Conservation (phyloP, 2,113 vertebrate species). For the Danio rerio region DNA sequence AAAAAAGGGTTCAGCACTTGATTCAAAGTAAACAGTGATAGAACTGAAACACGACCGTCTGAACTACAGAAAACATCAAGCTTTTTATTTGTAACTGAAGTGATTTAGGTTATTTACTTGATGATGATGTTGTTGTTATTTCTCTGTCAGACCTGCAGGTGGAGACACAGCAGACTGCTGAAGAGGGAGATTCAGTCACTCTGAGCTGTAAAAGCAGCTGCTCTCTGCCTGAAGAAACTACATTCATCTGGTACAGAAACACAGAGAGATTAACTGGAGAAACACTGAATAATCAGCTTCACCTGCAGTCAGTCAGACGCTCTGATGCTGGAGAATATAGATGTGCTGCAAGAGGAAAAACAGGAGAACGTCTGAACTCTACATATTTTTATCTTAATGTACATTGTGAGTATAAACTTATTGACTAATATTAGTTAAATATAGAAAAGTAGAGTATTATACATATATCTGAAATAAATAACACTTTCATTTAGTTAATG, state of each 20-base stretch:
- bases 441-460: no score
- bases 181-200: constrained; percentile 31
- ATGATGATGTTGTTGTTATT: background rate
- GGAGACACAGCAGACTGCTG: constrained; percentile 23
- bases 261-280: accelerated
- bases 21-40: no score
- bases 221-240: constrained; percentile 10
- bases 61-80: no score
- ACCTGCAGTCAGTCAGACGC: background rate
- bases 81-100: background rate
- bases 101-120: no score
- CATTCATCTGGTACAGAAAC: constrained; percentile 39
- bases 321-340: background rate
- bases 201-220: constrained; percentile 50
- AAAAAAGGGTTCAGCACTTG: no score
- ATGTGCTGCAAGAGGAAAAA: background rate
- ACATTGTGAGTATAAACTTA: constrained; percentile 22
- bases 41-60: no score
- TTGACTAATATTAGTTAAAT: background rate
- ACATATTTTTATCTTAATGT: constrained; percentile 34
- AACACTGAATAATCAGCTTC: background rate
- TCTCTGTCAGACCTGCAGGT: constrained; percentile 33
- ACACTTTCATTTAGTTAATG: no score
- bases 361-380: background rate
- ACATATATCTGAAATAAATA: no score